Base-by-base conservation (phyloP, 1,140 invertebrate genomes). In the Temnothorax nylanderi region DNA sequence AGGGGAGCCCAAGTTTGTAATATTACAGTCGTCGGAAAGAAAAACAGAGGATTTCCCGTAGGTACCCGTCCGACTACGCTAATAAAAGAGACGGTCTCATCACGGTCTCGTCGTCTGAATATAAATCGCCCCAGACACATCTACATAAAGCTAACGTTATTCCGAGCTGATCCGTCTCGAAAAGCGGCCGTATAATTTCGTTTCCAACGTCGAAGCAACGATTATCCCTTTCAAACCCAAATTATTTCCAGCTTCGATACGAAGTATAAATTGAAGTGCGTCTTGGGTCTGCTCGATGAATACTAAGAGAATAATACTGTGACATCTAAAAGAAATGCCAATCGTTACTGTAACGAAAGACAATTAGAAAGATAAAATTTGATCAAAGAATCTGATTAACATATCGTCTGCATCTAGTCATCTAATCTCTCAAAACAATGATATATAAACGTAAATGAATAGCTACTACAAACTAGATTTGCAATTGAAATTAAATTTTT, bases 21-120 rank as follows among this genome's bases (percentile, higher is more conserved):
- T 85, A 85, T 78, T 76, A 78, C 71, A 56, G 82, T 49, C 75
- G 82, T 78, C 82, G 82, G 74, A 67, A 85, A 78, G 74, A 85
- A 85, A 85, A 85, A 78, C 60, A 78, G 74, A 78, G 82, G 62
- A 78, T 85, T 78, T 67, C 71, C 82, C 71, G 82, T 78, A 78
- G 82, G 74, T 77, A 85, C 58, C 82, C 75, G 74, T 78, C 71
- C 82, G 82, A 78, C 74, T 85, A 51, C 58, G 82, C 82, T 85
- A 78, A 85, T 85, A 85, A 85, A 85, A 84, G 80, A 84, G 80
- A 84, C 41, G 82, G 82, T 85, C 75, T 76, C 82, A 85, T 85
- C 82, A 84, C 74, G 58, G 60, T 54, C 67, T 72, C 44, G 72
- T 75, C 44, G 74, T 85, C 82, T 85, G 82, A 85, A 85, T 85